A percentile compares a stretch with the other conserved stretches of the same genome.
Conservation (phyloP, 2,888 invertebrate genomes). For the Incurvaria masculella region DNA sequence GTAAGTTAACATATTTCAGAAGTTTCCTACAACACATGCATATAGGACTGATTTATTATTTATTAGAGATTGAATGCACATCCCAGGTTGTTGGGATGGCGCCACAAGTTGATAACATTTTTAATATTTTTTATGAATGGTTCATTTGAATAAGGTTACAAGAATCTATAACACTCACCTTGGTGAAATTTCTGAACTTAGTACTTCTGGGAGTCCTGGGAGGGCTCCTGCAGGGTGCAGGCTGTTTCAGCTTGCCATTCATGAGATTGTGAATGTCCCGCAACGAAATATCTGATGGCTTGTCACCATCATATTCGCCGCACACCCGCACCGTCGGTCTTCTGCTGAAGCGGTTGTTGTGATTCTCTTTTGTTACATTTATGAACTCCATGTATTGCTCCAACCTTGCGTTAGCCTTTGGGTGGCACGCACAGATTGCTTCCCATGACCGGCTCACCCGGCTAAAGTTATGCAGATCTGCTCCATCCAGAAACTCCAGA, state of each 20-base stretch:
- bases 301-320: slow-evolving; percentile 15
- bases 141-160: too few species aligned
- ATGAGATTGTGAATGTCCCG: slow-evolving; percentile 38
- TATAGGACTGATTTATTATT: too few species aligned
- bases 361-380: slow-evolving; percentile 34
- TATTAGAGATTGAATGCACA: too few species aligned
- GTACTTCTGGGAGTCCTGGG: slow-evolving; percentile 41
- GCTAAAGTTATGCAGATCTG: slow-evolving; percentile 40
- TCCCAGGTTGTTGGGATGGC: too few species aligned
- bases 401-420: slow-evolving; percentile 28
- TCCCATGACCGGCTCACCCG: slow-evolving; percentile 39
- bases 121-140: too few species aligned
- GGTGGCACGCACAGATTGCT: slow-evolving; percentile 31
- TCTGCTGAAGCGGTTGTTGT: slow-evolving; percentile 29
- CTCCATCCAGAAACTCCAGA: slow-evolving; percentile 33
- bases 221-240: slow-evolving; percentile 24
- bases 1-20: too few species aligned
- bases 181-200: slow-evolving; percentile 37
- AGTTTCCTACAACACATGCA: too few species aligned
- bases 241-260: slow-evolving; percentile 19
- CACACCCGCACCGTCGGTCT: slow-evolving; percentile 19
- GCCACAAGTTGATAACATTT: too few species aligned
- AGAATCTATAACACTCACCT: too few species aligned
- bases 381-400: slow-evolving; percentile 27
- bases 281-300: slow-evolving; percentile 23